Evolutionary conservation across 1,140 invertebrate species (phyloP), one percentile per base, ranked within the genome.

Genomic region (Euura saliciscinereae): DNA sequence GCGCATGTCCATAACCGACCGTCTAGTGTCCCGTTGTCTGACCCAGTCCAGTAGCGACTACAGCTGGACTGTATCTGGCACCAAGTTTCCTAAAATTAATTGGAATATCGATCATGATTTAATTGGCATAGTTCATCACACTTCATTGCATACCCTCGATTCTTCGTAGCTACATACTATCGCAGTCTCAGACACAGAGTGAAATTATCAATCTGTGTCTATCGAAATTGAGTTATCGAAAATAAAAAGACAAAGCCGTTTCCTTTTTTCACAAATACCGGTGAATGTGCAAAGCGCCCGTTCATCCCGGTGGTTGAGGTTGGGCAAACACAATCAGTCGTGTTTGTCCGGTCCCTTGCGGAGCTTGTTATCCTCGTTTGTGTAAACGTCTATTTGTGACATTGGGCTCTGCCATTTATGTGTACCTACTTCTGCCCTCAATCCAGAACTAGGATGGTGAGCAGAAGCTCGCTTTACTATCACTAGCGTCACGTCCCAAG

Each of bases 341-440:
- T 78, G 77, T 78, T 78, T 78, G 75, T 74, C 65, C 46, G 69
- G 46, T 66, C 73, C 51, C 72, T 28, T 28, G 28, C 0, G 68
- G 66, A 68, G 73, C 77, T 78, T 78, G 77, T 78, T 78, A 78
- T 76, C 74, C 77, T 66, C 75, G 73, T 78, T 74, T 73, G 66
- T 7, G 11, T 42, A 42, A 67, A 44, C 8, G 59, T 64, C 8
- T 64, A 28, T 28, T 10, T 10, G 59, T 28, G 28, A 28, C 28
- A 28, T 28, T 28, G 28, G 28, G 28, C 28, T 28, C 28, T 28
- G 28, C 28, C 28, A 28, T 28, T 28, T 28, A 28, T 28, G 28
- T 28, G 28, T 28, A 28, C 28, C 28, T 28, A 28, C 28, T 28
- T 28, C 28, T 28, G 28, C 28, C 28, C 28, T 28, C 28, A 28